Percentiles rank a stretch among this genome's conserved stretches.
These are phyloP conservation scores for Allolobophora icterica DNA, from an alignment of 2,888 invertebrate genomes.

Conservation along the genomic window DNA sequence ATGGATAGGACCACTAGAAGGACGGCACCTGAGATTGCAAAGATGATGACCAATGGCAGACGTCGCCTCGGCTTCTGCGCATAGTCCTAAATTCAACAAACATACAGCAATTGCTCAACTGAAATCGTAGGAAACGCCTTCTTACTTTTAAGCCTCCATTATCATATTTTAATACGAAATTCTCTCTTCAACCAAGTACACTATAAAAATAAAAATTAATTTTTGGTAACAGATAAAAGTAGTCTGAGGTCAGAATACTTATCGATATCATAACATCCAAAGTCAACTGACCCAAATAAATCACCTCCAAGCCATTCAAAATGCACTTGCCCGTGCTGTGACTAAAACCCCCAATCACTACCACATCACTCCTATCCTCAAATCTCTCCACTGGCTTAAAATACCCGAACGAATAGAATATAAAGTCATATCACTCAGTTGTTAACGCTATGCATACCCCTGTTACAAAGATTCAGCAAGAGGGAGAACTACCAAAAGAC, in stretches of 20 bases:
- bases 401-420: no score
- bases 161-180: background rate
- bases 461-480: no score
- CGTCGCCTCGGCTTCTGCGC: background rate
- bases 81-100: background rate
- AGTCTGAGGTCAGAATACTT: background rate
- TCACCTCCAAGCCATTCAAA: no score
- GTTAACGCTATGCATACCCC: no score
- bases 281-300: no score
- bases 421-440: no score
- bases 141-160: background rate
- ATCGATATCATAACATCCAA: background rate
- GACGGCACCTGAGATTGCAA: background rate
- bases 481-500: no score
- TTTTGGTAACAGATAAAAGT: background rate
- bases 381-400: no score
- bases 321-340: no score
- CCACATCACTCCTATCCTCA: no score
- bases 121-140: background rate
- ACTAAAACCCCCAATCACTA: no score
- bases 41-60: constrained; percentile 4
- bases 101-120: background rate
- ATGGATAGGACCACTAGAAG: background rate
- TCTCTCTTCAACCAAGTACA: background rate
- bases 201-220: background rate